These are phyloP conservation scores for Sisor rabdophorus DNA, from an alignment of 2,113 vertebrate genomes.

Conservation along the genomic window DNA sequence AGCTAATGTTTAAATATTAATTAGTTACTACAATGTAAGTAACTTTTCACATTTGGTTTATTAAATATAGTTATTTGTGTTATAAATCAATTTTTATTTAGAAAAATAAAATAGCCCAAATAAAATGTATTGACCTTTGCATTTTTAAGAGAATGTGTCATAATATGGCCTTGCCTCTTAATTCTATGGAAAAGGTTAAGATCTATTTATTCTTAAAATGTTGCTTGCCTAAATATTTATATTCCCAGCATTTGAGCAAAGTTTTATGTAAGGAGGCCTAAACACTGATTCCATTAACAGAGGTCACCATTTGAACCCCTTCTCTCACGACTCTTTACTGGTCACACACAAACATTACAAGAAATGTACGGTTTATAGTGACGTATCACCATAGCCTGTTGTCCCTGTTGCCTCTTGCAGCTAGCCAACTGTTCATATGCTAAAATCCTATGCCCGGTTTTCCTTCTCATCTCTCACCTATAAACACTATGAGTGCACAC, in stretches of 20 bases:
- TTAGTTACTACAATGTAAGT: neutral
- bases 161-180: slow-evolving; percentile 37
- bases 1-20: neutral
- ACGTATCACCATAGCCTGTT: slow-evolving; percentile 8
- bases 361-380: slow-evolving; percentile 32
- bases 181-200: slow-evolving; percentile 45
- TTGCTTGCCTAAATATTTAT: slow-evolving; percentile 63
- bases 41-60: neutral
- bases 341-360: slow-evolving; percentile 36
- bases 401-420: slow-evolving; percentile 31
- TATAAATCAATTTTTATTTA: slow-evolving; percentile 29
- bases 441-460: slow-evolving; percentile 32
- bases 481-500: slow-evolving; percentile 78
- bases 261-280: slow-evolving; percentile 52
- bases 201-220: slow-evolving; percentile 54
- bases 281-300: slow-evolving; percentile 54
- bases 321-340: slow-evolving; percentile 47
- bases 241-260: slow-evolving; percentile 49
- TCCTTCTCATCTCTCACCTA: slow-evolving; percentile 49
- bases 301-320: slow-evolving; percentile 46
- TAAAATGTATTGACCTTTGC: slow-evolving; percentile 44
- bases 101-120: slow-evolving; percentile 21
- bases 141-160: slow-evolving; percentile 43
- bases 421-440: slow-evolving; percentile 6
- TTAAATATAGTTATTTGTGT: neutral